Evolutionary conservation across 2,113 vertebrate genomes (phyloP).

Genomic region (Pitta sordida): DNA sequence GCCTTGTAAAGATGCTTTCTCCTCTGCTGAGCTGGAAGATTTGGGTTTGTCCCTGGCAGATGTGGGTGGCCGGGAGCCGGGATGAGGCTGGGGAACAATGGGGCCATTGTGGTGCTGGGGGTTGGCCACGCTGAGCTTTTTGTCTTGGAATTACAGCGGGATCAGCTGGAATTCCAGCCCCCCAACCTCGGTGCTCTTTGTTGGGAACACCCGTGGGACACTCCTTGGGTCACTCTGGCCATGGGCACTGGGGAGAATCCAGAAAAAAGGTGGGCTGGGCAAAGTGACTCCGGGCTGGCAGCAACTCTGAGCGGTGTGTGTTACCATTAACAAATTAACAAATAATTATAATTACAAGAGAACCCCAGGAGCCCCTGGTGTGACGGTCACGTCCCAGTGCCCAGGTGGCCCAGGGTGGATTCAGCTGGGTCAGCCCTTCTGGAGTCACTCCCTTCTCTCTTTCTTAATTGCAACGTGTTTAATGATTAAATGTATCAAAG

Average conservation of each 20-base stretch:
- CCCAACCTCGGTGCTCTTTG: neutral
- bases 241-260: rapidly evolving
- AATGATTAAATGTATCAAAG: neutral
- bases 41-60: slow-evolving; percentile 32
- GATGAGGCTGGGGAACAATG: slow-evolving; percentile 46
- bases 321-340: neutral
- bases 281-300: neutral
- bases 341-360: neutral
- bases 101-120: neutral
- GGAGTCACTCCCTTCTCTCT: neutral
- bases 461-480: neutral
- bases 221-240: neutral
- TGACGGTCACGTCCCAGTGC: neutral
- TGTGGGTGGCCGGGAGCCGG: slow-evolving; percentile 59
- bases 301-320: neutral
- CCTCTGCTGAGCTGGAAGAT: slow-evolving; percentile 44
- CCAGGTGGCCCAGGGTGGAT: no score
- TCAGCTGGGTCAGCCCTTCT: neutral
- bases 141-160: neutral
- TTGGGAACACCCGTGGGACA: neutral
- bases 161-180: neutral
- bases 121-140: slow-evolving; percentile 25
- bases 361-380: neutral
- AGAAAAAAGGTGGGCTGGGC: neutral
- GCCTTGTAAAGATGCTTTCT: slow-evolving; percentile 55